Evolutionary conservation across 1,140 invertebrate genomes (phyloP).

Genomic region (Antheraea mylitta): DNA sequence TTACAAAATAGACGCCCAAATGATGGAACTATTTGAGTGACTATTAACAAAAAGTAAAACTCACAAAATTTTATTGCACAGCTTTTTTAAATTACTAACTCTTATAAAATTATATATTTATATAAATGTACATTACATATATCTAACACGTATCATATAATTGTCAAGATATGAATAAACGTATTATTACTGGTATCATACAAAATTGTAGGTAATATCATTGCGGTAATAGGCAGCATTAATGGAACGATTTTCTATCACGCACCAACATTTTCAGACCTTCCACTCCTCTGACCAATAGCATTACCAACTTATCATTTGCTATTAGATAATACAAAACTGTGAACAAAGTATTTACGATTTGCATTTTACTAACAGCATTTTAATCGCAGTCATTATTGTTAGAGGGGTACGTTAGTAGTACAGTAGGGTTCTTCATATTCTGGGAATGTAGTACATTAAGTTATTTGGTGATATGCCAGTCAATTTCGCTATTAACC

Average conservation of each 20-base stretch:
- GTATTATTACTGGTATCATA: slow-evolving; percentile 55
- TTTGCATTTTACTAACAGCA: not conserved
- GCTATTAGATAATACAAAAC: not conserved
- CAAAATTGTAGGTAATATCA: slow-evolving; percentile 63
- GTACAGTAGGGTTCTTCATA: not conserved
- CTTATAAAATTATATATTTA: not conserved
- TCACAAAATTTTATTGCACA: too few relatives aligned
- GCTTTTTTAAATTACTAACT: too few relatives aligned
- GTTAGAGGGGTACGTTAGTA: slow-evolving; percentile 17
- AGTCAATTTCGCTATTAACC: slow-evolving; percentile 49
- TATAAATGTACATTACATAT: not conserved
- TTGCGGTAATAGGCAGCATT: slow-evolving; percentile 50
- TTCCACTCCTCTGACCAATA: slow-evolving; percentile 20
- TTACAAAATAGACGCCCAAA: too few relatives aligned
- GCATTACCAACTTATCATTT: slow-evolving; percentile 18
- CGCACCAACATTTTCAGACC: slow-evolving; percentile 31
- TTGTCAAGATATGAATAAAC: slow-evolving; percentile 24
- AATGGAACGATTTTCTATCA: slow-evolving; percentile 49
- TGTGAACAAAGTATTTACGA: slow-evolving; percentile 9
- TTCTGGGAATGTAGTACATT: slow-evolving; percentile 28
- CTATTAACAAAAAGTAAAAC: too few relatives aligned
- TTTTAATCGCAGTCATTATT: not conserved
- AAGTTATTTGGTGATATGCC: slow-evolving; percentile 61
- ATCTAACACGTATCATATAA: slow-evolving; percentile 12
- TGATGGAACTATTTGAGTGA: too few relatives aligned